Conservation (phyloP, 2,113 vertebrate species). For the Psilopogon haemacephalus region DNA sequence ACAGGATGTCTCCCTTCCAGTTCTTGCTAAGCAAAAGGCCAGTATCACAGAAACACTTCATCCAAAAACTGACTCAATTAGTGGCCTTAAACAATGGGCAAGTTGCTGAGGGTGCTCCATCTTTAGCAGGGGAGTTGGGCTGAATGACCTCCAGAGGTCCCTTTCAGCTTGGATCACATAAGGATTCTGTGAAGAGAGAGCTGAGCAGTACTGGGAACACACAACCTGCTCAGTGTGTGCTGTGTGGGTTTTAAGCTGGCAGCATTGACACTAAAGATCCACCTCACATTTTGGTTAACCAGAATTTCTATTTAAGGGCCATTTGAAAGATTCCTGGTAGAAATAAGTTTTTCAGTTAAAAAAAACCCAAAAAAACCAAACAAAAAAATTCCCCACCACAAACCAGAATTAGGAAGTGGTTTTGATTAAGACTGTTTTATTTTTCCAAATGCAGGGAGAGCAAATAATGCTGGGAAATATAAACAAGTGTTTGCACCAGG, state of each 20-base stretch:
- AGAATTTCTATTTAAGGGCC: not conserved
- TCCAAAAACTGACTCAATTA: too few species aligned
- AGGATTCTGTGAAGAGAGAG: not conserved
- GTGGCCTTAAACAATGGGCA: too few species aligned
- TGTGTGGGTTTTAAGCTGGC: not conserved
- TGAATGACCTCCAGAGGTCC: not conserved
- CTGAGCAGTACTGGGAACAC: not conserved
- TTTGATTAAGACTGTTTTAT: not conserved
- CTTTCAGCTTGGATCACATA: not conserved
- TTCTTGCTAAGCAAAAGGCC: too few species aligned
- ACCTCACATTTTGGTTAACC: not conserved
- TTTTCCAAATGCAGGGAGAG: not conserved
- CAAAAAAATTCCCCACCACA: too few species aligned
- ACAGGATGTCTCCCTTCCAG: too few species aligned
- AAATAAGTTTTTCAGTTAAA: not conserved
- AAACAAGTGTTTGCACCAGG: not conserved
- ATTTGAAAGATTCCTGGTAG: not conserved
- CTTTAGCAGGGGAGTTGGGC: not conserved
- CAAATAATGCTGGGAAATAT: not conserved
- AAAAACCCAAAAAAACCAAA: not conserved
- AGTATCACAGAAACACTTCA: too few species aligned
- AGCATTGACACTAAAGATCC: not conserved
- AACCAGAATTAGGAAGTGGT: not conserved
- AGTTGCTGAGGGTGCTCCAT: not conserved
- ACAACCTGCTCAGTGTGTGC: accelerated